Percentiles rank a stretch among this genome's conserved stretches.
Evolutionary conservation across 2,888 invertebrate genomes (phyloP).

Genomic region (Plagodis dolabraria): DNA sequence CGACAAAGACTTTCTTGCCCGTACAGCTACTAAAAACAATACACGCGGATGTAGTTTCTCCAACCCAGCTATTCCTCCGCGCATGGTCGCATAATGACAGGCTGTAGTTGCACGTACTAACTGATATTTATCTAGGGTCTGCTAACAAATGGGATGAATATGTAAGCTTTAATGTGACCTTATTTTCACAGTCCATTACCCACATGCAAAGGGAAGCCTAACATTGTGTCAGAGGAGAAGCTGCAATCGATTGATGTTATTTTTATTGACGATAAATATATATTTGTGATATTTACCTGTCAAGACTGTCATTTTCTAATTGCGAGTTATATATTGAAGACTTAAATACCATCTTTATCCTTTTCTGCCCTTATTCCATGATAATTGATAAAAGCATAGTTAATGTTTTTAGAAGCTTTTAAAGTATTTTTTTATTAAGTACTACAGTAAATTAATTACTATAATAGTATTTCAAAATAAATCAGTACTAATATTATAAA

Average conservation of each 20-base stretch:
- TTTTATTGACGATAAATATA: neutral
- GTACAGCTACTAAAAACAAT: neutral
- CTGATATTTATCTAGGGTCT: neutral
- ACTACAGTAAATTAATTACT: too few species aligned
- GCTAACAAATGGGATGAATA: slow-evolving; percentile 28
- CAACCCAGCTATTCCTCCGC: slow-evolving; percentile 12
- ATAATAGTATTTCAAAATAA: too few species aligned
- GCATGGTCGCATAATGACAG: slow-evolving; percentile 28
- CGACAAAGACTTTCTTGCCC: neutral
- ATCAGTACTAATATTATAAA: too few species aligned
- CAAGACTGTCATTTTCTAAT: too few species aligned
- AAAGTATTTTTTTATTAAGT: too few species aligned
- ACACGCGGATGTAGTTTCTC: slow-evolving; percentile 8
- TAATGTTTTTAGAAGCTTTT: too few species aligned
- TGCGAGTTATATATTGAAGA: too few species aligned
- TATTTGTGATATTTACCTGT: too few species aligned
- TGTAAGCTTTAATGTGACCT: slow-evolving; percentile 26
- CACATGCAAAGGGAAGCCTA: neutral
- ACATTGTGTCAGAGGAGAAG: neutral
- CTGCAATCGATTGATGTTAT: slow-evolving; percentile 1
- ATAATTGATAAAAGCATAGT: too few species aligned
- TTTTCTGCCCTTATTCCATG: too few species aligned
- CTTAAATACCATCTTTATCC: too few species aligned
- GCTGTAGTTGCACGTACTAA: slow-evolving; percentile 17
- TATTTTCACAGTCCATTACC: slow-evolving; percentile 20